Conservation (phyloP, 2,888 invertebrate genomes). For the Teinopalpus imperialis region DNA sequence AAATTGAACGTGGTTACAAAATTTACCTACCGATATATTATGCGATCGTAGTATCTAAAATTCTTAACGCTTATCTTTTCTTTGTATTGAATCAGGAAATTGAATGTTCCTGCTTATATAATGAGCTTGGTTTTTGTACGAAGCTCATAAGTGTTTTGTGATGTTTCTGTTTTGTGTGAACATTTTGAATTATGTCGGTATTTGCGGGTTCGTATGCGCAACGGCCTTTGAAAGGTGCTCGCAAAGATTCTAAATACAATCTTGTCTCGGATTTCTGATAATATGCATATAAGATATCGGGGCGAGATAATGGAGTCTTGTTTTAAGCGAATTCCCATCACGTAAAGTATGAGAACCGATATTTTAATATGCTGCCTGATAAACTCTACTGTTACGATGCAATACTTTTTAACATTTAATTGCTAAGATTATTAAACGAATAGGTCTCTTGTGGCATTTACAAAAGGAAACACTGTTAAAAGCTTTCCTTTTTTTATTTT, state of each 20-base stretch:
- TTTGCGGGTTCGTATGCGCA: slow-evolving; percentile 53
- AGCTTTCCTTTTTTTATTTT: background rate
- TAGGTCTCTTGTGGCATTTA: slow-evolving; percentile 1
- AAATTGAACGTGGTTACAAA: slow-evolving; percentile 66
- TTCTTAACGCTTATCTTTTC: slow-evolving; percentile 25
- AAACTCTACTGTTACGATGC: slow-evolving; percentile 6
- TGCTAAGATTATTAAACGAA: background rate
- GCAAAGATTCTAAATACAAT: slow-evolving; percentile 47
- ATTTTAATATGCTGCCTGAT: slow-evolving; percentile 47
- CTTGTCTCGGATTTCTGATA: slow-evolving; percentile 61
- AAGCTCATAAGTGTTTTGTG: slow-evolving; percentile 1
- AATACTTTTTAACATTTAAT: slow-evolving; percentile 18
- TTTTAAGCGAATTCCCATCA: slow-evolving; percentile 40
- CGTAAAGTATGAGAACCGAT: slow-evolving; percentile 63
- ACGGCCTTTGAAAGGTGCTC: slow-evolving; percentile 46
- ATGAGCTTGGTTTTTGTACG: slow-evolving; percentile 16
- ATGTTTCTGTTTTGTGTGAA: background rate
- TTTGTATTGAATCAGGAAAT: slow-evolving; percentile 1
- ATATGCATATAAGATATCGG: slow-evolving; percentile 58
- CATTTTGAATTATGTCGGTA: slow-evolving; percentile 37
- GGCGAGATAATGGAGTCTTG: slow-evolving; percentile 48
- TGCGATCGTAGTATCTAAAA: slow-evolving; percentile 37
- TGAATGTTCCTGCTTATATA: background rate
- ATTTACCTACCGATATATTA: slow-evolving; percentile 59
- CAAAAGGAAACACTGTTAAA: background rate